Conservation (phyloP, 1,140 invertebrate genomes). For the Diorhabda sublineata region DNA sequence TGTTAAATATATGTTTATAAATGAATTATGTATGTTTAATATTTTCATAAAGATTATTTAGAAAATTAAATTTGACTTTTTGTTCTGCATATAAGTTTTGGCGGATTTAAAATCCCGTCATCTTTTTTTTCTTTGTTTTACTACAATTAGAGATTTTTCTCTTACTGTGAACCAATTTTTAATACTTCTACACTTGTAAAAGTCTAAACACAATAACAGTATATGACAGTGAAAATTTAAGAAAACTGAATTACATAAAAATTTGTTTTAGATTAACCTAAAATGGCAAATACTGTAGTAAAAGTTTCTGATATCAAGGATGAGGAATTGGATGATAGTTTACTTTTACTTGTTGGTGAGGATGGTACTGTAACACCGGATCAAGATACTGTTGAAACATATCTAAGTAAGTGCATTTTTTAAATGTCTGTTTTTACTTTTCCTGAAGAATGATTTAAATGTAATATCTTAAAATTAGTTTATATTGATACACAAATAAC, state of each 20-base stretch:
- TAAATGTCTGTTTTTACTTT: neutral
- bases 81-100: neutral
- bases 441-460: neutral
- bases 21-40: constrained; percentile 1
- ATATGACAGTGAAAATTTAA: neutral
- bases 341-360: constrained; percentile 40
- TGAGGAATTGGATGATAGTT: constrained; percentile 36
- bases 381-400: constrained; percentile 41
- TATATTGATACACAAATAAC: too few relatives aligned
- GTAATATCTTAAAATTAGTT: too few relatives aligned
- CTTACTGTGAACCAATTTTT: too few relatives aligned
- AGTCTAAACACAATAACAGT: too few relatives aligned
- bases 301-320: constrained; percentile 41
- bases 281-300: constrained; percentile 44
- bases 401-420: constrained; percentile 40
- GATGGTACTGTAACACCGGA: constrained; percentile 44
- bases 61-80: neutral
- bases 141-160: too few relatives aligned
- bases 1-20: neutral
- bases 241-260: neutral
- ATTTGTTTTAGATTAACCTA: constrained; percentile 18
- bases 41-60: neutral
- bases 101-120: neutral
- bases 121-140: neutral
- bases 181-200: too few relatives aligned